Evolutionary conservation across 1,140 invertebrate species (phyloP).

Genomic region (Aphelinus certus): DNA sequence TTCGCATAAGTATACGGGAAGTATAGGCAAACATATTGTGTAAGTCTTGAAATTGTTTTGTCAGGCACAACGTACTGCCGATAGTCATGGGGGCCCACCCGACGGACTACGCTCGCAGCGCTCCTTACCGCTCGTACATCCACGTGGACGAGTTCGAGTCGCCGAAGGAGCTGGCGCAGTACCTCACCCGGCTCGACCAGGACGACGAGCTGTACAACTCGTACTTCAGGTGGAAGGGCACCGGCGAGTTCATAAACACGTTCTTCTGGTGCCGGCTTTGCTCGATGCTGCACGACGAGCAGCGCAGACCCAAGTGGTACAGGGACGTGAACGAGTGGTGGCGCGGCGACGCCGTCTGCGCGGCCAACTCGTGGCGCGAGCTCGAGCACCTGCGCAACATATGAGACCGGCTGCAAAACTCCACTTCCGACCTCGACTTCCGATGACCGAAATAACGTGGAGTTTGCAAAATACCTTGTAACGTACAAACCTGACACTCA

Average conservation of each 20-base stretch:
- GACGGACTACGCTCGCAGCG: conserved; percentile 86
- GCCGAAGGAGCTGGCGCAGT: conserved; percentile 84
- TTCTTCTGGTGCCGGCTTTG: conserved; percentile 96
- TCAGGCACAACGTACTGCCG: conserved; percentile 87
- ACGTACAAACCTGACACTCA: too few relatives aligned
- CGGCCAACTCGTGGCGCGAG: conserved; percentile 74
- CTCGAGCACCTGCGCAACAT: conserved; percentile 51
- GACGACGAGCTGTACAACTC: conserved; percentile 91
- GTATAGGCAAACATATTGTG: too few relatives aligned
- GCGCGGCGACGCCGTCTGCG: conserved; percentile 79
- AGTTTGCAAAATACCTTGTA: too few relatives aligned
- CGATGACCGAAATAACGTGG: too few relatives aligned
- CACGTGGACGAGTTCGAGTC: conserved; percentile 94
- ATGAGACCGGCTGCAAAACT: conserved; percentile 32
- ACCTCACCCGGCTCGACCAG: conserved; percentile 83
- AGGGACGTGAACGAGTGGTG: conserved; percentile 88
- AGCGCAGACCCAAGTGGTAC: conserved; percentile 73
- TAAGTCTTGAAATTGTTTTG: conserved; percentile 39
- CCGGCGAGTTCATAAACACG: conserved; percentile 93
- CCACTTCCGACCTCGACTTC: too few relatives aligned
- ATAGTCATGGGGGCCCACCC: conserved; percentile 95
- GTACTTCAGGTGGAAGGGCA: conserved; percentile 91
- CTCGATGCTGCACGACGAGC: conserved; percentile 83
- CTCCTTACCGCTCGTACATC: conserved; percentile 90
- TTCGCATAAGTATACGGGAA: too few relatives aligned